Conservation (phyloP, 2,113 vertebrate genomes). For the Zosterops japonicus region DNA sequence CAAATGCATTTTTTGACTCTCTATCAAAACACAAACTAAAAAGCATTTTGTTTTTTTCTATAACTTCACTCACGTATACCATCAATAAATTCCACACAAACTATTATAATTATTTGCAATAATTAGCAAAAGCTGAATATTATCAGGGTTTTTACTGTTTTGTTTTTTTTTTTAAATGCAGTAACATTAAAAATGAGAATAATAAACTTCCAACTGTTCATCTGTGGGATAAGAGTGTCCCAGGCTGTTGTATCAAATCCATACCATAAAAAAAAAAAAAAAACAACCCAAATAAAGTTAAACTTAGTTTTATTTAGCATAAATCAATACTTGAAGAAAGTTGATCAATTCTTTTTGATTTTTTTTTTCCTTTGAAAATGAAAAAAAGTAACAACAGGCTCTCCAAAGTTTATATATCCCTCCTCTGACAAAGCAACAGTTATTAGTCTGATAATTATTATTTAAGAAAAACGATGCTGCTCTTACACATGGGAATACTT, state of each 20-base stretch:
- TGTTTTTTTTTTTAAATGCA: background rate
- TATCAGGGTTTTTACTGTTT: background rate
- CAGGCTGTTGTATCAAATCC: background rate
- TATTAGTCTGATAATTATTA: background rate
- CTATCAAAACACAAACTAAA: background rate
- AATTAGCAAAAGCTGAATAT: background rate
- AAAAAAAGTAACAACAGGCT: background rate
- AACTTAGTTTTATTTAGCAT: background rate
- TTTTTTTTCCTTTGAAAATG: background rate
- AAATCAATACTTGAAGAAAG: background rate
- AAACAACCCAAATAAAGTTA: background rate
- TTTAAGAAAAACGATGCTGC: background rate
- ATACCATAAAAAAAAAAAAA: background rate
- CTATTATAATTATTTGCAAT: background rate
- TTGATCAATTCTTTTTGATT: background rate
- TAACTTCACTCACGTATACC: background rate
- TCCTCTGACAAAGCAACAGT: background rate
- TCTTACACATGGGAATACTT: background rate
- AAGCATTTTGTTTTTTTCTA: background rate
- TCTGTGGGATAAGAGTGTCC: background rate
- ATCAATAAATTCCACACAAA: background rate
- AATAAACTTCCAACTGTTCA: background rate
- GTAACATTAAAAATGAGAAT: background rate
- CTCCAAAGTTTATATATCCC: background rate
- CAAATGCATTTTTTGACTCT: background rate